Base-by-base conservation (phyloP, 1,140 invertebrate species). In the Homarus americanus region DNA sequence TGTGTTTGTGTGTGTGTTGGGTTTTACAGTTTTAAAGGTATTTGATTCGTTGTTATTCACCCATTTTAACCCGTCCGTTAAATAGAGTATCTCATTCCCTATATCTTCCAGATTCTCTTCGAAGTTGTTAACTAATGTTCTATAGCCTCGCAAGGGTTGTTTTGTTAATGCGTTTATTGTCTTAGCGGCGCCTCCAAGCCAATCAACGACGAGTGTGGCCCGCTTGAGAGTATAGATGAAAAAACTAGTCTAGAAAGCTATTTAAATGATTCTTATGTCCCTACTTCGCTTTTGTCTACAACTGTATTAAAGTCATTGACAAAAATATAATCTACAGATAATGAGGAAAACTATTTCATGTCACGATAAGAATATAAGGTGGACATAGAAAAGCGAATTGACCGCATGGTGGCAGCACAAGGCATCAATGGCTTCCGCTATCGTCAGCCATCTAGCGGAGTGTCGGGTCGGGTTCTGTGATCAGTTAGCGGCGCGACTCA, bases 191-290 rank as follows among this genome's bases (percentile, higher is more conserved):
- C 63, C 63, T 69, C 63, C 0, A 12, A 69, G 63, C 63, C 63
- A 69, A 69, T 69, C 63, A 69, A 28, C n/a, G 28, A 69, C n/a
- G 63, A 69, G 63, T 69, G 63, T 32, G 63, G 63, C 28, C 63
- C 28, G 63, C 63, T 9, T 32, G 63, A 28, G 28, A 69, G n/a
- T 69, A 69, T 69, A 69, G 63, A 69, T n/a, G 9, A 69, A 24
- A 69, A n/a, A 69, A 32, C 12, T 12, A 5, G 15, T 32, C 7
- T 12, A 28, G 7, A n/a, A n/a, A n/a, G n/a, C n/a, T n/a, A n/a
- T n/a, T n/a, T 69, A 12, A 32, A 69, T 69, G 63, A 0, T 69
- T 28, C 7, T 3, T 28, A 5, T 69, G n/a, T 28, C 63, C 7
- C 63, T 5, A 17, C 53, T 58, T 58, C 9, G 9, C 53, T 24